These are phyloP conservation scores for Porites lutea DNA, from an alignment of 64 coral and sea anemone species.

Conservation along the genomic window DNA sequence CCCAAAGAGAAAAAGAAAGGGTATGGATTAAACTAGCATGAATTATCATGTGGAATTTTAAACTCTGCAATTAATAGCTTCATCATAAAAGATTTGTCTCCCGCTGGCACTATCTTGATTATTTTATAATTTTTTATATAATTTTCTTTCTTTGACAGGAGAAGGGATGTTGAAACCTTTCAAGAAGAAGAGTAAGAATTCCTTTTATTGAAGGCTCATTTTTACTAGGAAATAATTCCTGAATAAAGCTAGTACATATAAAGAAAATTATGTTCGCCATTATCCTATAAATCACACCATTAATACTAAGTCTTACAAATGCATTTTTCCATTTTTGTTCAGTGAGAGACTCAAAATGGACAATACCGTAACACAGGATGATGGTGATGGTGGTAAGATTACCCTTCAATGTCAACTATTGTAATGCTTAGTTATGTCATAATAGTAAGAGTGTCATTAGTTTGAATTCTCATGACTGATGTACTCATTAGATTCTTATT, in stretches of 20 bases:
- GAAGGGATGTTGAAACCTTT: slow-evolving; percentile 57
- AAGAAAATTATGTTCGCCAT: too few relatives aligned
- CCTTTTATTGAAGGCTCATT: neutral
- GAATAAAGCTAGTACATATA: too few relatives aligned
- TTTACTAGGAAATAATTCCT: too few relatives aligned
- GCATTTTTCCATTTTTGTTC: slow-evolving; percentile 8
- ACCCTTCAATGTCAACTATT: neutral
- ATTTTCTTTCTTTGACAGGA: slow-evolving; percentile 12
- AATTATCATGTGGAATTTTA: neutral
- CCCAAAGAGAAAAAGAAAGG: slow-evolving; percentile 85
- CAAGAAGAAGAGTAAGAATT: slow-evolving; percentile 48
- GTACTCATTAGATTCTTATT: too few relatives aligned
- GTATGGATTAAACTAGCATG: neutral
- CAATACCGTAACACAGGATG: slow-evolving; percentile 60
- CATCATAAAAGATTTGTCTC: too few relatives aligned
- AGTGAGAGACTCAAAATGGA: slow-evolving; percentile 91
- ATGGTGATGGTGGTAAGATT: slow-evolving; percentile 70
- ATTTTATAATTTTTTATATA: neutral
- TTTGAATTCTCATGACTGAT: too few relatives aligned
- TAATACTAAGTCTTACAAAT: neutral
- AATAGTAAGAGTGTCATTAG: neutral
- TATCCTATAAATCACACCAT: neutral
- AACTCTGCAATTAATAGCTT: neutral
- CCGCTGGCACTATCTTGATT: neutral
- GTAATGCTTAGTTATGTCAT: neutral